Evolutionary conservation across 1,140 invertebrate species (phyloP), one percentile per base, ranked within the genome.

Genomic region (Drosophila trapezifrons): DNA sequence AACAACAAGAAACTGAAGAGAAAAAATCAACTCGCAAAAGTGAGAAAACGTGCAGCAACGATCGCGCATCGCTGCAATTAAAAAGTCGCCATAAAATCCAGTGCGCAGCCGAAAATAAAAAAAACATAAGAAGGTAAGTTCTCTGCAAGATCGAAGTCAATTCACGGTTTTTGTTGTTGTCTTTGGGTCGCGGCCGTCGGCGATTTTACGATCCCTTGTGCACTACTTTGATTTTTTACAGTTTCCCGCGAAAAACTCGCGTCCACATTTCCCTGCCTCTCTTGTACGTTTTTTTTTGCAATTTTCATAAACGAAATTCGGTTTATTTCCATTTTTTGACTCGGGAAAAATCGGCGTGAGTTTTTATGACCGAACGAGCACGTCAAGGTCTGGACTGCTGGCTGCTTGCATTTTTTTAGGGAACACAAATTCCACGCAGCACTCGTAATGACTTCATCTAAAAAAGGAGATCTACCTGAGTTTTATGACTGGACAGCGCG

Each of bases 181-280:
- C 55, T 63, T 57, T 52, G 52, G 55, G 49, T 81, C 52, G 58
- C 66, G 60, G 18, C 80, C 84, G 85, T 64, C 84, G 84, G 84
- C 84, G 62, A 65, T 78, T 90, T 84, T 89, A 87, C 76, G 84
- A 86, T 71, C 60, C 62, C 72, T 54, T 51, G 85, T 86, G 84
- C 84, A 87, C 84, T 90, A 89, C 85, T 84, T 89, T 78, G 66
- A 89, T 89, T 89, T 89, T 89, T 89, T 89, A 89, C 84, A 69
- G 55, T 89, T 89, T 89, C 80, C 9, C 38, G 73, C 54, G 84
- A 87, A 87, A 87, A 81, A 59, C 71, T 67, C 37, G 22, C 51
- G 12, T 7, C 18, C 51, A 56, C 43, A 49, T 71, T 72, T 72
- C 66, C 66, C 55, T 58, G 43, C 29, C 17, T 67, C 32, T 32